Evolutionary conservation across 2,888 invertebrate species (phyloP).

Genomic region (Apamea anceps): DNA sequence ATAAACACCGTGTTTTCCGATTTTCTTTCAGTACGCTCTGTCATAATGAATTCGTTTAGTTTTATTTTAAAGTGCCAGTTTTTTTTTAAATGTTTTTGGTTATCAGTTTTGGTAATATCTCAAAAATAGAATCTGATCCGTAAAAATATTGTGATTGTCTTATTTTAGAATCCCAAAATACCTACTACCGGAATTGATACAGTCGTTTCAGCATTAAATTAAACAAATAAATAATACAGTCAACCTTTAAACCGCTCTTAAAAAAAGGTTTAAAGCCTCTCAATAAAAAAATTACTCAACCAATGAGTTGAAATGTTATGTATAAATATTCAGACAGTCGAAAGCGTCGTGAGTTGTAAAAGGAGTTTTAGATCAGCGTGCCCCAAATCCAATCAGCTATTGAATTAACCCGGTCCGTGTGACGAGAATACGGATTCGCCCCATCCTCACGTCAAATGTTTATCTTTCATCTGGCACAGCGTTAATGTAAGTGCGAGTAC

Average conservation of each 20-base stretch:
- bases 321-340: slow-evolving; percentile 59
- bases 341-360: slow-evolving; percentile 78
- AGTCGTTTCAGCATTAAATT: background rate
- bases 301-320: slow-evolving; percentile 46
- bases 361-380: slow-evolving; percentile 82
- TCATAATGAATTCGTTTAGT: background rate
- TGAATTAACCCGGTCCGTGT: slow-evolving; percentile 89
- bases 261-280: slow-evolving; percentile 37
- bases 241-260: slow-evolving; percentile 34
- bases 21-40: background rate
- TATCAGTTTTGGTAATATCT: background rate
- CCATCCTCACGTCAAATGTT: slow-evolving; percentile 89
- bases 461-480: slow-evolving; percentile 88
- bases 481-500: slow-evolving; percentile 86
- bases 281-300: slow-evolving; percentile 42
- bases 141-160: background rate
- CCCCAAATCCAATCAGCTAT: slow-evolving; percentile 90
- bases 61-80: background rate
- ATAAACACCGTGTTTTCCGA: background rate
- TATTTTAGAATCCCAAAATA: background rate
- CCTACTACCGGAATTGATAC: background rate
- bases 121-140: no score
- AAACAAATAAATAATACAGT: slow-evolving; percentile 9
- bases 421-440: slow-evolving; percentile 89
- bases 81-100: background rate